phyloP scores from a whole-genome alignment of 2,113 vertebrate species.

The Psettodes erumei region DNA sequence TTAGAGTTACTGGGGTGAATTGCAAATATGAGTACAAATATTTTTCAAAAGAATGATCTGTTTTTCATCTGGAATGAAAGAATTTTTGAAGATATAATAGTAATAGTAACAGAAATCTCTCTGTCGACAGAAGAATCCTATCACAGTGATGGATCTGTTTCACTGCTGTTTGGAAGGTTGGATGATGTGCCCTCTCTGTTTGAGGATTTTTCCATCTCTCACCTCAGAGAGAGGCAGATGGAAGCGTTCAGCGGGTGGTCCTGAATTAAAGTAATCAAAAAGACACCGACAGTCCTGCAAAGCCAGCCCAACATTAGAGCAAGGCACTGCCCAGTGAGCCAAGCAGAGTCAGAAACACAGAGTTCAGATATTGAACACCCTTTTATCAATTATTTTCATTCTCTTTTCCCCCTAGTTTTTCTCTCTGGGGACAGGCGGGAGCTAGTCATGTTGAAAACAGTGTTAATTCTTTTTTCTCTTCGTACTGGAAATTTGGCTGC shows the following conservation, averaged over 20 bases:
- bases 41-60: neutral
- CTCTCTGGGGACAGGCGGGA: conserved; percentile 3
- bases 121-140: neutral
- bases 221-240: conserved; percentile 63
- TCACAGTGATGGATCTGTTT: conserved; percentile 6
- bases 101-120: no score
- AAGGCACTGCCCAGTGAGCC: conserved; percentile 9
- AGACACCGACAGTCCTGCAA: conserved; percentile 47
- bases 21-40: neutral
- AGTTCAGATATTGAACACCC: conserved; percentile 36
- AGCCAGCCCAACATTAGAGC: conserved; percentile 16
- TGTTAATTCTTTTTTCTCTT: conserved; percentile 13
- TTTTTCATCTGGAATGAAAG: no score
- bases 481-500: conserved; percentile 33
- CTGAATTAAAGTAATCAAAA: conserved; percentile 69
- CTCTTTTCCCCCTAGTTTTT: conserved; percentile 4
- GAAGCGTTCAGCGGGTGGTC: conserved; percentile 52
- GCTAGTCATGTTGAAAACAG: conserved; percentile 18
- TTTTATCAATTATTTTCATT: conserved; percentile 52
- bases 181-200: conserved; percentile 5
- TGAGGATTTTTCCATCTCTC: conserved; percentile 36
- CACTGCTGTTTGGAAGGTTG: conserved; percentile 7
- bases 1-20: conserved; percentile 12
- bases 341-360: neutral
- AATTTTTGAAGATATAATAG: no score